Evolutionary conservation across 2,797 vertebrate genomes (phyloP), one percentile per base, ranked within the genome.

Genomic region (Kryptopterus vitreolus): DNA sequence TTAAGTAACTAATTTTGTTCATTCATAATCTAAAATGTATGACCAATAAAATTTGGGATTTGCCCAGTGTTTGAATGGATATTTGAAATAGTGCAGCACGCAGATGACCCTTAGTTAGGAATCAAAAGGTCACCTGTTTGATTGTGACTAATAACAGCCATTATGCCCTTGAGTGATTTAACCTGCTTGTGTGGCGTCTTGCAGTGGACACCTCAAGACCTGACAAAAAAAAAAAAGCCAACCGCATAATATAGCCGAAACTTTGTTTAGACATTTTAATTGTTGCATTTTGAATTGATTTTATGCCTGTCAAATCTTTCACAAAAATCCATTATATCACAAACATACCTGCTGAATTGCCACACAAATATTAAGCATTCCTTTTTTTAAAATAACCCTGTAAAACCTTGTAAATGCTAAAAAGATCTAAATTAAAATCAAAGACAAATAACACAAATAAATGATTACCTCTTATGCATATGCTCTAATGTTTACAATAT

Each of bases 161-260:
- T 82, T 82, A 65, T 82, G 81, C 70, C 81, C 81, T 82, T 82
- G 81, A 79, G 55, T 55, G 71, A 76, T 62, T 82, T 78, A 75
- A 78, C 53, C 62, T 82, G 55, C 71, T 74, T 16, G 9, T 68
- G 29, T 20, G 53, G 48, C 31, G 35, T 69, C 71, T 33, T 46
- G 38, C n/a, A 62, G 15, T 29, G 22, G 46, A 22, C 53, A 79
- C 7, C 63, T 75, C 43, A 58, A 68, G 29, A 65, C 46, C 35
- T 31, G 24, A 70, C 20, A 5, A 61, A 48, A 66, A 62, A n/a
- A 5, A 61, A 48, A 61, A n/a, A 8, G 48, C 65, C 35, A 57
- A 9, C 8, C n/a, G 65, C 65, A 48, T 71, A n/a, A 43, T 57
- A 43, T 18, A 59, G 15, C 66, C 22, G 13, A 48, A 13, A 76